Base-by-base conservation (phyloP, 2,888 invertebrate genomes). In the Lamproptera curius region DNA sequence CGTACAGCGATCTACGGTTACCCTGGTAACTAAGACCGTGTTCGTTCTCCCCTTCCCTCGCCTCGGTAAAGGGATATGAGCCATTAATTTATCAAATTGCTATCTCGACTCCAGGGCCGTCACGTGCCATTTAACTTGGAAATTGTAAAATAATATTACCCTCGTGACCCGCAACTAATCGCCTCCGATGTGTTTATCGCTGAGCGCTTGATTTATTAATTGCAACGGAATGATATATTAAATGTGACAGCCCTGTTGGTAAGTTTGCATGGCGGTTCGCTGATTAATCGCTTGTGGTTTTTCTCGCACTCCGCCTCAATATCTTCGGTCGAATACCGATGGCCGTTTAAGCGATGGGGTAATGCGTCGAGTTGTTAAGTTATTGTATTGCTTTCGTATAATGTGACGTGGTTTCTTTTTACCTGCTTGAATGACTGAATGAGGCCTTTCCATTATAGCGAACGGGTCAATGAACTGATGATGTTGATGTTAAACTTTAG, bases 331-430 rank as follows among this genome's bases (percentile, higher is more conserved):
- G 63, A 72, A 79, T 79, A 73, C 77, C 63, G 36, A 71, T 70
- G 66, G 54, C 76, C 72, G 72, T 71, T 72, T 63, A 61, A 57
- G 67, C 53, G 63, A 50, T 48, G 54, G 51, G 13, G 56, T 64
- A 69, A 64, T 62, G 59, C 63, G 58, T 67, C 59, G 60, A 61
- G 74, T 73, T 77, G 78, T 80, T 77, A 81, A 81, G 80, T 82
- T 76, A 80, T 81, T 81, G 79, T 71, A 72, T 65, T 65, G 65
- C 70, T 73, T 71, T 70, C 71, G 68, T 71, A 63, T 65, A 63
- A 65, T 52, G 55, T 51, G 57, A 57, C 57, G 56, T 56, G 60
- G 55, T 55, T 59, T 66, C 65, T 67, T 62, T 65, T 31, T 31
- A 61, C 57, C 55, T 13, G n/a, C 59, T 58, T 60, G 58, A 67